These are phyloP conservation scores for Hestina assimilis DNA, from an alignment of 1,140 invertebrate species.

Conservation along the genomic window DNA sequence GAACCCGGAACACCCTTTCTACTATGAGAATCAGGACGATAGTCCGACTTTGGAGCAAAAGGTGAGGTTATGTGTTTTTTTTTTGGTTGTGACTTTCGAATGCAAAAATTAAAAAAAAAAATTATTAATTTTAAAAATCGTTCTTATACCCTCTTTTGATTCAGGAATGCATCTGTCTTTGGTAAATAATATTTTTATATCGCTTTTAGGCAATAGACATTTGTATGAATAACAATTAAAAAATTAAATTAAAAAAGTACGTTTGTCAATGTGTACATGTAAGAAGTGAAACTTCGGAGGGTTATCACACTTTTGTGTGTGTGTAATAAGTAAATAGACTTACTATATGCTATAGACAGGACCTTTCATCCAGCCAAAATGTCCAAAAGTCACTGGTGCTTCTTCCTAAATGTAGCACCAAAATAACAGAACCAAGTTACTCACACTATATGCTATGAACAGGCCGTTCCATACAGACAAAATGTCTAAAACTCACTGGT, in stretches of 20 bases:
- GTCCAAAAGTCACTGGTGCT: not conserved
- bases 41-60: slow-evolving; percentile 90
- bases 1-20: slow-evolving; percentile 87
- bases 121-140: not conserved
- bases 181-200: not conserved
- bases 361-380: no score
- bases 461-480: no score
- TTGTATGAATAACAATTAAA: no score
- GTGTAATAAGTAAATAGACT: not conserved
- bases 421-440: not conserved
- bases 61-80: slow-evolving; percentile 69
- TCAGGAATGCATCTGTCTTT: not conserved
- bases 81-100: not conserved
- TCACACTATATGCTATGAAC: no score
- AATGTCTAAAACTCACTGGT: no score
- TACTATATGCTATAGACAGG: no score
- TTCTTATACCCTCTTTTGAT: slow-evolving; percentile 1
- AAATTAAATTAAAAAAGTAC: no score
- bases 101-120: not conserved
- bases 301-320: not conserved
- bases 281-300: no score
- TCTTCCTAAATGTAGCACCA: not conserved
- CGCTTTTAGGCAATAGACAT: no score
- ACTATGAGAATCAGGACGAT: slow-evolving; percentile 81
- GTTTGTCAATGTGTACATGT: no score